Evolutionary conservation across 2,113 vertebrate species (phyloP), one percentile per base, ranked within the genome.

Genomic region (Phoenicopterus ruber): DNA sequence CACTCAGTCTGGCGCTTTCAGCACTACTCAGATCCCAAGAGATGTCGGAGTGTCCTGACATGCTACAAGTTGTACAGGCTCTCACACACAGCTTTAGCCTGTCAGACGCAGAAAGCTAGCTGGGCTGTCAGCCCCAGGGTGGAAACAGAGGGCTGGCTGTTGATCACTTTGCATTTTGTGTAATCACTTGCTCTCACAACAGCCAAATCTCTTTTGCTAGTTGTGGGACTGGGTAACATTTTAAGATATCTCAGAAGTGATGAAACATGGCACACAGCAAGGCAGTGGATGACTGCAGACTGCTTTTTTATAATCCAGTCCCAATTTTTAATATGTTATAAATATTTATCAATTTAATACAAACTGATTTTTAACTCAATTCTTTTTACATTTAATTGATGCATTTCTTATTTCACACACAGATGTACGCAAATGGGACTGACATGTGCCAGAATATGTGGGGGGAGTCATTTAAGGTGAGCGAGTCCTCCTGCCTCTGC

Each of bases 381-480:
- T 79, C 0, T 89, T 55, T 94, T 62, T 20, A 81, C 94, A 87
- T 47, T 11, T 90, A 61, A 88, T 47, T 18, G 32, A 65, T 85
- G 34, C 46, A 34, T 94, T 86, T 88, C 86, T 82, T 73, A 62
- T 93, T 87, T 96, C 61, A 94, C 50, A 58, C 29, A 46, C 89
- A 98, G 98, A 96, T 97, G 97, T 98, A 97, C 0, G 24, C 46
- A 87, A 95, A 96, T 44, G 98, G 97, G 21, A 97, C 94, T 34
- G 97, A 98, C 58, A 67, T 98, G 93, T 98, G 98, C 82, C 83
- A 96, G 70, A 98, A 15, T 50, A 97, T 98, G 95, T 98, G 98
- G 98, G 98, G 98, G 4, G 1, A 74, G 28, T 98, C 98, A 36
- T 97, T 98, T 50, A 96, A 94, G 42, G 96, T 97, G 77, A 97